Base-by-base conservation (phyloP, 2,113 vertebrate genomes). In the Boulengeromyrus knoepffleri region DNA sequence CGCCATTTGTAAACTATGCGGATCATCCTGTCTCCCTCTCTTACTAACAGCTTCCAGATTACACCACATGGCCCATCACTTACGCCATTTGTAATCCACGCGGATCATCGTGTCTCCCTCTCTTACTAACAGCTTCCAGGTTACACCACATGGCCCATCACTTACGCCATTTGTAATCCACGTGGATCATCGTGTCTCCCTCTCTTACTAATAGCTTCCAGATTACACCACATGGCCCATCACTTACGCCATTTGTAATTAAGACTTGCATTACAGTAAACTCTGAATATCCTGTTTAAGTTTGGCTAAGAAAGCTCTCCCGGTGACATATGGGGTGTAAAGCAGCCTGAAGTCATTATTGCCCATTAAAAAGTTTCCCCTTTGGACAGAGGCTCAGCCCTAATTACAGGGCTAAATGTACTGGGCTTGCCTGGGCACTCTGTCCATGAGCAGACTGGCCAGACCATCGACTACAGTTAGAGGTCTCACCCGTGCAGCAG, bases 301-400 rank as follows among this genome's bases (percentile, higher is more conserved):
- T 27, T 27, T 27, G 45, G 45, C 24, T 86, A 27, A 27, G 15
- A 27, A 27, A 86, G 47, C 13, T 46, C 84, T 50, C 84, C 10
- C 0, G 2, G 45, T 86, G 46, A 50, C 47, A 31, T 50, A 85
- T 50, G 84, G 84, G 84, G 46, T n/a, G 42, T 49, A 13, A 27
- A 49, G 21, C 45, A 86, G 84, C 84, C n/a, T 49, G 84, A 49
- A 86, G 84, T 49, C 84, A 86, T 86, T 86, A 49, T 85, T 50
- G 10, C 46, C 47, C 84, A 46, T 85, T 85, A 85, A 85, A 50
- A 50, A 6, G 45, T 47, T 86, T 46, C 47, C 45, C 84, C 45
- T 42, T 42, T 1, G 15, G 74, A 39, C 39, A 42, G 74, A 42
- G 17, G 15, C 17, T 21, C 84, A 49, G 42, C 46, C 84, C n/a